Evolutionary conservation across 2,888 invertebrate genomes (phyloP), one percentile per base, ranked within the genome.

Genomic region (Drosophila anomelani): DNA sequence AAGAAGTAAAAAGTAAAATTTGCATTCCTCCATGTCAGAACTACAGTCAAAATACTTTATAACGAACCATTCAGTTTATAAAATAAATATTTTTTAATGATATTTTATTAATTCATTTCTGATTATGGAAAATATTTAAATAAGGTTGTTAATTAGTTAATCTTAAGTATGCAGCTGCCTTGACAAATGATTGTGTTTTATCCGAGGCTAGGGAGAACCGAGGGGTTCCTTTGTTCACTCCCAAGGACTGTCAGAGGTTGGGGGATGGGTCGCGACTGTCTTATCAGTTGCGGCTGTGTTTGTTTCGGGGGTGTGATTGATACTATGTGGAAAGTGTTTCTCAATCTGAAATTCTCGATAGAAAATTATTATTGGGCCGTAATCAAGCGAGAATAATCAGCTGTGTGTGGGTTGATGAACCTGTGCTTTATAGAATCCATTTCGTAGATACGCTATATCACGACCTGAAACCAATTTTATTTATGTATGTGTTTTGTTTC

Each of bases 371-470:
- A 34, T 56, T 69, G 34, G 39, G 15, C n/a, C 38, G 39, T 46
- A 69, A 70, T 70, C 68, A 32, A 34, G 41, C 20, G 15, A 41
- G 15, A 41, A 57, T 70, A 58, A 68, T 68, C 68, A 70, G 68
- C 58, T 68, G 71, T 70, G 47, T 56, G 41, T 68, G 68, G 68
- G 68, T 68, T 68, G 68, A 68, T 68, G 68, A 68, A 68, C 68
- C 49, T 68, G 39, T 29, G 41, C 39, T 36, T 47, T 32, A 44
- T 44, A 29, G 15, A 47, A 47, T 39, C 26, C 23, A 46, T 47
- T 49, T 64, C 49, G 39, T 32, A 39, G 32, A 55, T 55, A 53
- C 44, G 17, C 38, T 20, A 23, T 68, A 23, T 23, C 36, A 12
- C 12, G 15, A 38, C 12, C 53, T 55, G 13, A 39, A 26, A 39